phyloP scores from a whole-genome alignment of 2,113 vertebrate genomes.

The Mus pahari region DNA sequence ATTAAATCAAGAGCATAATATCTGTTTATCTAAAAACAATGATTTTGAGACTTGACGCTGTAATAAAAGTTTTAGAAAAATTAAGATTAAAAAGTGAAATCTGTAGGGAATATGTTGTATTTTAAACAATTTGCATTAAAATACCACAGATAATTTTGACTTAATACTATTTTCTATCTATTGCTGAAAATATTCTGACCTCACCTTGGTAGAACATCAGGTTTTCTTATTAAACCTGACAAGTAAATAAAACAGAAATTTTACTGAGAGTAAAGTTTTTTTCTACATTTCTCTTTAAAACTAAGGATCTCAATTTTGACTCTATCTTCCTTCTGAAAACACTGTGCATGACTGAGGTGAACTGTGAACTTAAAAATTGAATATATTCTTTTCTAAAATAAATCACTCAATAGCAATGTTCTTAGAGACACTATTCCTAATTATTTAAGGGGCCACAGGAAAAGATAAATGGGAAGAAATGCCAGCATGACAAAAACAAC shows the following conservation, averaged over 20 bases:
- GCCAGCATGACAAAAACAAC: not conserved
- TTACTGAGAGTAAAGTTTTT: not conserved
- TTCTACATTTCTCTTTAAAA: constrained; percentile 19
- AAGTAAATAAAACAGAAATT: not conserved
- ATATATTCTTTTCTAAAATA: constrained; percentile 9
- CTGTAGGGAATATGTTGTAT: not conserved
- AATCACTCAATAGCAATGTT: not conserved
- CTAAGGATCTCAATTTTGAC: not conserved
- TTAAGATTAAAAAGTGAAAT: not conserved
- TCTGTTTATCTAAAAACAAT: not conserved
- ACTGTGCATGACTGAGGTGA: not conserved
- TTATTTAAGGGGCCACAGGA: not conserved
- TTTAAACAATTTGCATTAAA: constrained; percentile 45
- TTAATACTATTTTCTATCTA: not conserved
- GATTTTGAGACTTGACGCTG: not conserved
- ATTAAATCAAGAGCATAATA: not conserved
- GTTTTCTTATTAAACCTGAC: not conserved
- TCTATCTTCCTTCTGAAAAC: not conserved
- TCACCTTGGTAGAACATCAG: not conserved
- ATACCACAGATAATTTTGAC: not conserved
- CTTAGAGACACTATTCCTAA: constrained; percentile 24
- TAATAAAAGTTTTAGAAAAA: not conserved
- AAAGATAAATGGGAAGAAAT: not conserved
- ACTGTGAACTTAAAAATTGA: not conserved
- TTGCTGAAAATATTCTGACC: not conserved